These are phyloP conservation scores for Mobula hypostoma DNA, from an alignment of 2,113 vertebrate genomes.

Conservation along the genomic window DNA sequence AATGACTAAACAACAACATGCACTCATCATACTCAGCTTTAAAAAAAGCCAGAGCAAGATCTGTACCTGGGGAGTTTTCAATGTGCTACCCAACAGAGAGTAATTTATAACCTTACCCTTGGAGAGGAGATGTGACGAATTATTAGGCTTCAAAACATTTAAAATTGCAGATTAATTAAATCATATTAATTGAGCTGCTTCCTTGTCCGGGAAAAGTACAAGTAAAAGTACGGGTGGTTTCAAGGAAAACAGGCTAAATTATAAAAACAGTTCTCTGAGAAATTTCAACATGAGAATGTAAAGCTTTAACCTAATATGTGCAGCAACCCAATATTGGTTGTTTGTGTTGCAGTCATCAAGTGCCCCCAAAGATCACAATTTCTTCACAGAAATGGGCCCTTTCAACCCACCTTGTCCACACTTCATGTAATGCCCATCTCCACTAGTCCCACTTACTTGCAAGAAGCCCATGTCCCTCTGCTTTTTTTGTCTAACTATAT, in stretches of 20 bases:
- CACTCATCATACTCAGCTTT: background rate
- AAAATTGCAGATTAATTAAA: background rate
- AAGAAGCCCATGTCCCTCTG: no score
- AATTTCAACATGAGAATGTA: background rate
- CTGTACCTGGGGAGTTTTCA: background rate
- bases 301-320: background rate
- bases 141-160: conserved; percentile 15
- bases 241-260: background rate
- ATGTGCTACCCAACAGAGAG: background rate
- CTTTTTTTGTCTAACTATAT: no score
- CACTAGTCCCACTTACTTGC: no score
- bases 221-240: background rate
- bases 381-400: no score
- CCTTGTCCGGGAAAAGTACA: background rate
- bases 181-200: background rate
- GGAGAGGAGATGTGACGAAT: background rate
- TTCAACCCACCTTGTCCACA: no score
- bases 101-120: background rate
- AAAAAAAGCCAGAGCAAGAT: background rate
- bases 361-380: no score
- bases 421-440: no score
- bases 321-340: background rate
- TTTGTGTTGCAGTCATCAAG: background rate
- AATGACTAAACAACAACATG: background rate
- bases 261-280: background rate